Base-by-base conservation (phyloP, 2,113 vertebrate species). In the Leucoraja erinaceus region DNA sequence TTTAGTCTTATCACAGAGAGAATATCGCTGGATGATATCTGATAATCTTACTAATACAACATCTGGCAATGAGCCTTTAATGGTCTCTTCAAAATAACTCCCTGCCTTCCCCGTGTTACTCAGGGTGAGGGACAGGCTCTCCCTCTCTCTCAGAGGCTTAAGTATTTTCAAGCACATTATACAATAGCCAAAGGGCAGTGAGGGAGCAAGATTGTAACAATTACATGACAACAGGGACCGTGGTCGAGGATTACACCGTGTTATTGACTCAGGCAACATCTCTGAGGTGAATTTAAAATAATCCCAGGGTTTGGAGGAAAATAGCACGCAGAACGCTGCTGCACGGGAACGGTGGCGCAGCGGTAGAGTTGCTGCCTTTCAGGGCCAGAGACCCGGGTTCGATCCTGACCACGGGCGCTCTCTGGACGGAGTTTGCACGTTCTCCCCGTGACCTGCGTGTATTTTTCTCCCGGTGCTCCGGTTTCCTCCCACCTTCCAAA, bases 241-340 rank as follows among this genome's bases (percentile, higher is more conserved):
- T 63, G 18, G 31, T 18, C 31, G 59, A 11, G 59, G 31, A 95
- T 96, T 97, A 96, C 96, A 96, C 96, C 97, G 95, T 95, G 95
- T 96, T 96, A 88, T 75, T 88, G 83, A 88, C 25, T 31, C 33
- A 14, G 12, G 14, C 59, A 14, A n/a, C n/a, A 14, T n/a, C n/a
- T 8, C 4, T 16, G n/a, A 14, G n/a, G 63, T 63, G 59, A 88
- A 88, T 86, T 86, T 88, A n/a, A 66, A 88, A 88, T 66, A 63
- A 12, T 14, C 10, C 56, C 28, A 18, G 31, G 63, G n/a, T 14
- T n/a, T 88, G 83, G 20, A 72, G 70, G 70, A 22, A 72, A 20
- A 72, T 4, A 22, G 1, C 14, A 18, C 11, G n/a, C n/a, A n/a
- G 38, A 3, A 47, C 38, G 38, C 38, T 47, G 38, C 38, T 47